phyloP scores from a whole-genome alignment of 35 echinoderm and acorn worm genomes.

The Patiria miniata region DNA sequence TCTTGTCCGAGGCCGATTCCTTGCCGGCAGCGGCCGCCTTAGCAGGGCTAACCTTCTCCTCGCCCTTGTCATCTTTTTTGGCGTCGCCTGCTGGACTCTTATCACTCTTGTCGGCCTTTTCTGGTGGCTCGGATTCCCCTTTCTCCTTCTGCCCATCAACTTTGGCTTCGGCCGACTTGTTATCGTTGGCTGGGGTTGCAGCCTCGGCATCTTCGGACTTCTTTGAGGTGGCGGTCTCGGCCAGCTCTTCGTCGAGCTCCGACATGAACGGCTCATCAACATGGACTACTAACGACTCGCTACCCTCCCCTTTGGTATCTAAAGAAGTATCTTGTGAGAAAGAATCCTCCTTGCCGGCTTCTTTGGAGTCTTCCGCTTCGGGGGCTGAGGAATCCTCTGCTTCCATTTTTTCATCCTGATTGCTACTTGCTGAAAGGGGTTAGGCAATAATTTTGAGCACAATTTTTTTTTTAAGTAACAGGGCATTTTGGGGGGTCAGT shows the following conservation, averaged over 20 bases:
- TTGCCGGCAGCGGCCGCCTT: constrained; percentile 17
- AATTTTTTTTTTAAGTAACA: not conserved
- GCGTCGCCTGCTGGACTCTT: not conserved
- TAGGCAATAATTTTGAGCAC: constrained; percentile 21
- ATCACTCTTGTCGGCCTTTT: constrained; percentile 33
- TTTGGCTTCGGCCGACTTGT: constrained; percentile 35
- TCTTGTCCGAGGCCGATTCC: constrained; percentile 43
- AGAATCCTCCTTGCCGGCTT: not conserved
- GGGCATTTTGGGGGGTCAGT: not conserved
- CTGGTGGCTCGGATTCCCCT: constrained; percentile 45
- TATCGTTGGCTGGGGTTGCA: not conserved
- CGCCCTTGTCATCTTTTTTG: constrained; percentile 41
- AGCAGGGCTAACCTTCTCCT: constrained; percentile 34
- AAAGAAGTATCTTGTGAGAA: not conserved
- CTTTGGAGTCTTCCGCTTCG: not conserved
- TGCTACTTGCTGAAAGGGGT: constrained; percentile 23
- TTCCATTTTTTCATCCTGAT: constrained; percentile 19
- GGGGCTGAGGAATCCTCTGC: not conserved
- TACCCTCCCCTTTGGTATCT: constrained; percentile 44
- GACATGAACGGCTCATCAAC: constrained; percentile 80
- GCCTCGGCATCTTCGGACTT: constrained; percentile 37
- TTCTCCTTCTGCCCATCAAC: constrained; percentile 57
- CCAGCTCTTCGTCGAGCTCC: constrained; percentile 88
- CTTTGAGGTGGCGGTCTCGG: constrained; percentile 26
- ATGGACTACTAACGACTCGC: constrained; percentile 84